A percentile compares a stretch with the other conserved stretches of the same genome.
Conservation (phyloP, 2,888 invertebrate genomes). For the Gortyna flavago region DNA sequence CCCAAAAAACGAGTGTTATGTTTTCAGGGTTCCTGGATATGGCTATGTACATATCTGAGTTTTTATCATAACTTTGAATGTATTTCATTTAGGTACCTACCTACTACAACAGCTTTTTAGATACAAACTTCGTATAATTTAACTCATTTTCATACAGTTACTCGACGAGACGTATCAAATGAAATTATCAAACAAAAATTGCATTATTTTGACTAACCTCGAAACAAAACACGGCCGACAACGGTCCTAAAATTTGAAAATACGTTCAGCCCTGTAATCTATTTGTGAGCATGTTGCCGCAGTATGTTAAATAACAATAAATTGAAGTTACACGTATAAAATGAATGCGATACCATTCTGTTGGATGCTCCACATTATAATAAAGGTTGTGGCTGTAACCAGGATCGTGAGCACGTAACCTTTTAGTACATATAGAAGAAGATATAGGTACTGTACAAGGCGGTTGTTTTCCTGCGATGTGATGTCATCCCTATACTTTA, state of each 20-base stretch:
- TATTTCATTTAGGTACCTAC: background rate
- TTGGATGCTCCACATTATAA: slow-evolving; percentile 53
- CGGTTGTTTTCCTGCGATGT: slow-evolving; percentile 37
- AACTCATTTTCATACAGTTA: slow-evolving; percentile 13
- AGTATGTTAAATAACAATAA: slow-evolving; percentile 54
- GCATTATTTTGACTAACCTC: slow-evolving; percentile 12
- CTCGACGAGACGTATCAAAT: slow-evolving; percentile 17
- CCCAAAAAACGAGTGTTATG: background rate
- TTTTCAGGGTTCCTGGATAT: background rate
- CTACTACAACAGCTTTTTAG: slow-evolving; percentile 2
- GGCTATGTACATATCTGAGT: background rate
- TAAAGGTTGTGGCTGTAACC: slow-evolving; percentile 56
- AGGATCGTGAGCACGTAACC: slow-evolving; percentile 38
- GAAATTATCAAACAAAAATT: slow-evolving; percentile 25
- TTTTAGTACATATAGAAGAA: slow-evolving; percentile 38
- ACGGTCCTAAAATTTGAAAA: slow-evolving; percentile 21
- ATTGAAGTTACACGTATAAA: slow-evolving; percentile 48
- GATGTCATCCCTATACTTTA: slow-evolving; percentile 31
- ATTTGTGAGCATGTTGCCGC: slow-evolving; percentile 47
- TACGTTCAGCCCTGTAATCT: slow-evolving; percentile 44
- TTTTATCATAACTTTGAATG: background rate
- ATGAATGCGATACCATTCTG: slow-evolving; percentile 47
- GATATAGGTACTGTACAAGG: background rate
- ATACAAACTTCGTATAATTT: background rate
- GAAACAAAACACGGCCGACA: slow-evolving; percentile 21